phyloP scores from a whole-genome alignment of 2,113 vertebrate genomes.

The Hippocampus guttulatus region DNA sequence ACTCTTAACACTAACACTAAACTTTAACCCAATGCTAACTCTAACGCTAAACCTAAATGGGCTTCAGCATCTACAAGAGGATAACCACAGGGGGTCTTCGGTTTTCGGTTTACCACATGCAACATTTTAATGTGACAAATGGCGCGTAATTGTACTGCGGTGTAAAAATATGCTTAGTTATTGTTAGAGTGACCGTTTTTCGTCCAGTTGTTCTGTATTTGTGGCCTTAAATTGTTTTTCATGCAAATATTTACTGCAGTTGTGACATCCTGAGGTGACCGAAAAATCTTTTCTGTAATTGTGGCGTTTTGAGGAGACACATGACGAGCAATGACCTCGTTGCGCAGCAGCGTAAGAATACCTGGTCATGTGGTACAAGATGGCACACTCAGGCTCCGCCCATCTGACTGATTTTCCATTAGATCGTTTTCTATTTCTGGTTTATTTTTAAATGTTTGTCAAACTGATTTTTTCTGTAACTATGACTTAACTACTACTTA shows the following conservation, averaged over 20 bases:
- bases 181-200: background rate
- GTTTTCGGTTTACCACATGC: background rate
- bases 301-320: background rate
- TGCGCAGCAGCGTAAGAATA: too few species aligned
- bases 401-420: background rate
- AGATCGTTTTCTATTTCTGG: too few species aligned
- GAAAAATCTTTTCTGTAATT: background rate
- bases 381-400: too few species aligned
- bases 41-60: background rate
- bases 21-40: background rate
- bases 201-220: too few species aligned
- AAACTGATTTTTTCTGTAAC: background rate
- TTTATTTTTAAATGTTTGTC: too few species aligned
- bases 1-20: background rate
- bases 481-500: background rate
- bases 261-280: too few species aligned
- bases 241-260: too few species aligned
- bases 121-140: background rate
- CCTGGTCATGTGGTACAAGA: too few species aligned
- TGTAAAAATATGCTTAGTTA: too few species aligned
- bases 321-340: background rate
- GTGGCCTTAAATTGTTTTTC: too few species aligned
- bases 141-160: background rate
- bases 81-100: background rate
- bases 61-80: background rate